Evolutionary conservation across 2,888 invertebrate genomes (phyloP), one percentile per base, ranked within the genome.

Genomic region (Liposcelis brunnea): DNA sequence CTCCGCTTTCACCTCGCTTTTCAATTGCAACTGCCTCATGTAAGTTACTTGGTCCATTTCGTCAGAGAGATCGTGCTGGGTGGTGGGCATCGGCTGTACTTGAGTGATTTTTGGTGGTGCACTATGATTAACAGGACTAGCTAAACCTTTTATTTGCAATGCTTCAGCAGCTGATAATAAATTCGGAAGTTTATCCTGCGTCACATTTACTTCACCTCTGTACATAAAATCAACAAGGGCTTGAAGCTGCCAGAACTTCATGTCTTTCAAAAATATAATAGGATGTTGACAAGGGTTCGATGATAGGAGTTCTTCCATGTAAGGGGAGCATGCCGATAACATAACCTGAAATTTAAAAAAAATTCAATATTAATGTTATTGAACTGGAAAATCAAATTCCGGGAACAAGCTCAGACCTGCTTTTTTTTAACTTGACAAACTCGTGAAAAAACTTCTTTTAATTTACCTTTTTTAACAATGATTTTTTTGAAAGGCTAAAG

Each of bases 191-290:
- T 64, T 62, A 42, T 62, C 61, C 50, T 69, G 68, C 38, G 60
- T 59, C 12, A 70, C 64, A 50, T 66, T 65, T 1, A 69, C 66
- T 55, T 69, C 68, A 1, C 69, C 69, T 2, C 63, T 59, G 55
- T 70, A 70, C 68, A 70, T 69, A 52, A 68, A 70, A 51, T 67
- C 66, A 26, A 68, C 64, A 2, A 70, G 54, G 2, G 64, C 61
- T 52, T 65, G 64, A n/a, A 70, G 55, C 43, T 67, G 64, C 65
- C 67, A 68, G 54, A 64, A 68, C 19, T 65, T 62, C 21, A 65
- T 58, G 48, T 67, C 67, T 43, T 64, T 65, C 56, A 70, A 59
- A 48, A 67, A 63, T 16, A 70, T 60, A 18, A 69, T 66, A 1
- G 69, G 65, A 52, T 70, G 68, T 49, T 66, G 65, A 31, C 59